Evolutionary conservation across 1,140 invertebrate species (phyloP).

Genomic region (Drosophila arizonae): DNA sequence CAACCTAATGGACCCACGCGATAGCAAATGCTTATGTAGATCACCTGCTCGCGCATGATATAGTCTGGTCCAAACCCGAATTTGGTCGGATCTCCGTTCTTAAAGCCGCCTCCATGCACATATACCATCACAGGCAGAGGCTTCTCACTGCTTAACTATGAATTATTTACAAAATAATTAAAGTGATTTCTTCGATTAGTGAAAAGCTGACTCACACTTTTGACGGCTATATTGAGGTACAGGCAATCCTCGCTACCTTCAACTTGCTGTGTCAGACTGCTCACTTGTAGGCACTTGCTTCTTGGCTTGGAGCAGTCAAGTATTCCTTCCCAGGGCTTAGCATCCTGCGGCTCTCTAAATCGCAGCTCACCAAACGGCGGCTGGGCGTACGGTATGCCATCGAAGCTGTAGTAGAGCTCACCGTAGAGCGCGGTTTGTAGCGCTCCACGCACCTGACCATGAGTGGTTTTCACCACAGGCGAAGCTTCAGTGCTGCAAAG

Average conservation of each 20-base stretch:
- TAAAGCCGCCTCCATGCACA: conserved; percentile 88
- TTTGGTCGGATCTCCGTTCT: conserved; percentile 82
- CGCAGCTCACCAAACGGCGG: conserved; percentile 86
- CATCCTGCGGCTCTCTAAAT: conserved; percentile 83
- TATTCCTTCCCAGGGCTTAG: conserved; percentile 50
- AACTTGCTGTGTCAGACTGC: conserved; percentile 33
- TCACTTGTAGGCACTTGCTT: conserved; percentile 59
- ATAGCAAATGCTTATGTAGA: conserved; percentile 83
- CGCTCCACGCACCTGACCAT: conserved; percentile 58
- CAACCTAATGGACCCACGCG: conserved; percentile 82
- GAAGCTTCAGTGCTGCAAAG: conserved; percentile 34
- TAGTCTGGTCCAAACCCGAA: conserved; percentile 83
- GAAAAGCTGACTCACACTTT: conserved; percentile 57
- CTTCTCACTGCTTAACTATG: conserved; percentile 50
- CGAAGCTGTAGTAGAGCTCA: conserved; percentile 61
- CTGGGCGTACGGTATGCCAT: conserved; percentile 83
- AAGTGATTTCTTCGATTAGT: not conserved
- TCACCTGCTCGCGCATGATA: conserved; percentile 84
- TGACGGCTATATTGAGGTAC: conserved; percentile 83
- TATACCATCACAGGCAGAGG: conserved; percentile 86
- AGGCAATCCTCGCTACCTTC: conserved; percentile 83
- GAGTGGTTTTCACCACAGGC: conserved; percentile 53
- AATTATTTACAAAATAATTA: not conserved
- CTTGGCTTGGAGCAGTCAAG: conserved; percentile 52
- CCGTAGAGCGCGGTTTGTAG: conserved; percentile 52